These are phyloP conservation scores for Percopsis transmontana DNA, from an alignment of 2,113 vertebrate genomes.

Conservation along the genomic window DNA sequence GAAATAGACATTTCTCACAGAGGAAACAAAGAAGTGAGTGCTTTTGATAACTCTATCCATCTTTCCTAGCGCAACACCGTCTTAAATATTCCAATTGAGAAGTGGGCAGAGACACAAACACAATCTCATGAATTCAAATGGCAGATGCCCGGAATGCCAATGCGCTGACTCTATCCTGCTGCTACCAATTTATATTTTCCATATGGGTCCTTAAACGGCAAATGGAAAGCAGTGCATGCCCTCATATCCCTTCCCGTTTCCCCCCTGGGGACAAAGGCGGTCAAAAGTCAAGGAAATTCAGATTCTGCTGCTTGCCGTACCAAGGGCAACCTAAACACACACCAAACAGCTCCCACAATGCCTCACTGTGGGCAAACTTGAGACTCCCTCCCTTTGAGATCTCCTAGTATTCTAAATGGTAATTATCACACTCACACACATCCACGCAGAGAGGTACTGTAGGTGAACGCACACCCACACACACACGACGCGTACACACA, in stretches of 20 bases:
- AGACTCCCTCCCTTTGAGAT: slow-evolving; percentile 69
- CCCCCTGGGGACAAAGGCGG: slow-evolving; percentile 72
- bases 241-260: slow-evolving; percentile 57
- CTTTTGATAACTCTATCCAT: slow-evolving; percentile 47
- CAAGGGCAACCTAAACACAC: slow-evolving; percentile 72
- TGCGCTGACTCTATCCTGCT: slow-evolving; percentile 62
- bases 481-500: slow-evolving; percentile 21
- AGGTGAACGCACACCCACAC: slow-evolving; percentile 17
- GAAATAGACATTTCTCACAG: slow-evolving; percentile 19
- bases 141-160: slow-evolving; percentile 69
- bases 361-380: slow-evolving; percentile 69
- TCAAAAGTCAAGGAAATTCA: slow-evolving; percentile 83
- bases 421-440: slow-evolving; percentile 73
- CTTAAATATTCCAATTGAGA: slow-evolving; percentile 70
- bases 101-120: slow-evolving; percentile 62
- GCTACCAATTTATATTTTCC: slow-evolving; percentile 81
- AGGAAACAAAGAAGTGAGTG: slow-evolving; percentile 35
- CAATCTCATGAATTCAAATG: slow-evolving; percentile 74
- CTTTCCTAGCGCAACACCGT: slow-evolving; percentile 50
- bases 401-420: slow-evolving; percentile 82
- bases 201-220: slow-evolving; percentile 75
- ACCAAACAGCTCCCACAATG: slow-evolving; percentile 73
- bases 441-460: background rate
- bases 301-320: slow-evolving; percentile 70
- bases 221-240: slow-evolving; percentile 72